Evolutionary conservation across 2,797 vertebrate species (phyloP), one percentile per base, ranked within the genome.

Genomic region (Adrianichthys oophorus): DNA sequence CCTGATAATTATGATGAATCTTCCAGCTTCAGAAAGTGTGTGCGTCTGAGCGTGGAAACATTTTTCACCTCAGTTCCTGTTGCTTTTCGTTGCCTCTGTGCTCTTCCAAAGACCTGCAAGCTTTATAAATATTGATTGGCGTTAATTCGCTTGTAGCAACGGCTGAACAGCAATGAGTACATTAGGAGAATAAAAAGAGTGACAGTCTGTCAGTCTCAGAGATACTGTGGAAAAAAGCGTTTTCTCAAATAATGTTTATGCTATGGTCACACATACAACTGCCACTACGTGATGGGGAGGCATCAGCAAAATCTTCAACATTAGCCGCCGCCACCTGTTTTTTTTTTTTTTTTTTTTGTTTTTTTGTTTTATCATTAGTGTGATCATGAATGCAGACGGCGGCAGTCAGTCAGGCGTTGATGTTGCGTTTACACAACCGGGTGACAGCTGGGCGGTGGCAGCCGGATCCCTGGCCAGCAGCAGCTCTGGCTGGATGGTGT

Each of bases 1-100:
- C 72, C 68, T 76, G 69, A 82, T 88, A 85, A 89, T 88, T 82
- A 87, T 86, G 82, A 89, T 86, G 74, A 87, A 88, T 88, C 76
- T 68, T 72, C 68, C 65, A 48, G 43, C 41, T 13, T 41, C 23
- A 65, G 42, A 59, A 12, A 54, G 18, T n/a, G 49, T 37, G 40
- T 42, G 40, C 18, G 17, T 52, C 40, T 61, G 57, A 26, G 69
- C 1, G 12, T 23, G 49, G 19, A 50, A 46, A 51, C 43, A 14
- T 43, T 54, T 41, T 44, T 68, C 48, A 61, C 45, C 55, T 56
- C 57, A 1, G 48, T 56, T 40, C 13, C 46, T 18, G 62, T 68
- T 68, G 53, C 47, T 60, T 57, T 67, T 59, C 60, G 18, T 18
- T 57, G 72, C 63, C 46, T 45, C 58, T 16, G 44, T 29, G 55